These are phyloP conservation scores for Etheostoma nigrum DNA, from an alignment of 2,797 vertebrate genomes.

Conservation along the genomic window DNA sequence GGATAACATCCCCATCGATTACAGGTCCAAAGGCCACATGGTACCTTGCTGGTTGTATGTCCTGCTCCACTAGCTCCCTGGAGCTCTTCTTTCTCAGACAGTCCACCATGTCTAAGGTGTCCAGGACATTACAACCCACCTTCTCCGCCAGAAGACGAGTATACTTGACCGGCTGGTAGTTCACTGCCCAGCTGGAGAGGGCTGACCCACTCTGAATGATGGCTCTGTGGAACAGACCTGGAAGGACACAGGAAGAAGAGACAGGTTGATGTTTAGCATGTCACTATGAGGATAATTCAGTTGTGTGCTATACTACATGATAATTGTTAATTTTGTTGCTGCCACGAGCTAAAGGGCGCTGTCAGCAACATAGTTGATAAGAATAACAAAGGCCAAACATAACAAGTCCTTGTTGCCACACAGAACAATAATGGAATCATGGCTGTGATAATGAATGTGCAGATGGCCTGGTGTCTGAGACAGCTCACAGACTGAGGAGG, in stretches of 20 bases:
- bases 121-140: slow-evolving; percentile 97
- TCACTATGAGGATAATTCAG: slow-evolving; percentile 59
- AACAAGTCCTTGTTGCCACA: slow-evolving; percentile 74
- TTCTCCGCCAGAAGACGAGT: slow-evolving; percentile 96
- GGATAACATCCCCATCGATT: slow-evolving; percentile 98
- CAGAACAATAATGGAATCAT: slow-evolving; percentile 79
- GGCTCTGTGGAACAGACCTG: slow-evolving; percentile 98
- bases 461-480: slow-evolving; percentile 79
- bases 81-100: slow-evolving; percentile 97
- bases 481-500: slow-evolving; percentile 74
- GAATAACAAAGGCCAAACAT: slow-evolving; percentile 80
- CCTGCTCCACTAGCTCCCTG: slow-evolving; percentile 97
- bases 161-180: slow-evolving; percentile 99
- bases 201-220: slow-evolving; percentile 99
- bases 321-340: slow-evolving; percentile 69
- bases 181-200: slow-evolving; percentile 98
- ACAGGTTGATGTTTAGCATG: slow-evolving; percentile 54
- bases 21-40: slow-evolving; percentile 98
- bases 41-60: slow-evolving; percentile 97
- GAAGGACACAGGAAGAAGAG: slow-evolving; percentile 64
- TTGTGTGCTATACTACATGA: slow-evolving; percentile 59
- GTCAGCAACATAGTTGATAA: slow-evolving; percentile 72
- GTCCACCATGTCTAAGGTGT: slow-evolving; percentile 98
- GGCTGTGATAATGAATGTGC: slow-evolving; percentile 79
- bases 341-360: slow-evolving; percentile 68